Base-by-base conservation (phyloP, 53 echinoderm and acorn worm species). In the Henricia sp. region DNA sequence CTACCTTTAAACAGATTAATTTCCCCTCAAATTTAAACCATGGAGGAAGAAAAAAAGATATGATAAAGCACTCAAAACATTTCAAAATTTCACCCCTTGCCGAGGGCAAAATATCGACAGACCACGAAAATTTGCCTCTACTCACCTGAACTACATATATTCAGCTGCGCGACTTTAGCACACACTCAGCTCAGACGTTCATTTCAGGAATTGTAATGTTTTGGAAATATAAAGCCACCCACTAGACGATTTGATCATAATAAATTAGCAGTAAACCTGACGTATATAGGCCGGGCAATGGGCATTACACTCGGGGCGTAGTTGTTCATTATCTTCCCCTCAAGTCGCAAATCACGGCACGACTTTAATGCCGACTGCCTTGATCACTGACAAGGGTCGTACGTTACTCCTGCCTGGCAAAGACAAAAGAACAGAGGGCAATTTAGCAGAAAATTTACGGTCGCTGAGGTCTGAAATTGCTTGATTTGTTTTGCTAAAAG, bases 251-350 rank as follows among this genome's bases (percentile, higher is more conserved):
- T 46, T 33, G 80, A 80, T 80, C 62, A 80, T 43, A 48, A 63
- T 80, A 80, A 80, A 80, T 80, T 63, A 80, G 48, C 50, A 11
- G 63, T 60, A 37, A 63, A 63, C 80, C 26, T 80, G 80, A 34
- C 80, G 80, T 80, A 80, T 62, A 48, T 80, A 80, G 80, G 80
- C 80, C 80, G 80, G 48, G 17, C 65, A 80, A 64, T 80, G 80
- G 80, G 50, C 57, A 20, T 63, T 25, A 80, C 20, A 63, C 62
- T 33, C 44, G 63, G 24, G n/a, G 80, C 46, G 41, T 80, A 33
- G 63, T 80, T 63, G 44, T 80, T 63, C 80, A 80, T 80, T 62
- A 77, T 59, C 58, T 25, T 17, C 41, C 64, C 43, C 70, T 44
- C 2, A 52, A 52, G 62, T 40, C 41, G 64, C 80, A 80, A 80